Conservation (phyloP, 1,140 invertebrate species). For the Protaetia brevitarsis region DNA sequence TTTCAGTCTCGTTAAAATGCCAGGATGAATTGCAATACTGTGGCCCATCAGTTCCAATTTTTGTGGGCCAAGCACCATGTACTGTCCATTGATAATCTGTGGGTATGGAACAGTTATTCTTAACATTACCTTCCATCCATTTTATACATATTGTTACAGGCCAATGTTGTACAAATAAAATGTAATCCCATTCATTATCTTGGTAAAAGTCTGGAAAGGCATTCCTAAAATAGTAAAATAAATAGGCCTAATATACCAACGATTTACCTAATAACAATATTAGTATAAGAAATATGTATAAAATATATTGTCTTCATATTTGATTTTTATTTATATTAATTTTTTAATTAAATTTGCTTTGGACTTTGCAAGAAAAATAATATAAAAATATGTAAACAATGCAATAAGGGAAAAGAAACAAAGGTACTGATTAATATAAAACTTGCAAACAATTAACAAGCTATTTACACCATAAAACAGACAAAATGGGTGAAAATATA, state of each 20-base stretch:
- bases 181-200: conserved; percentile 62
- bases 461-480: neutral
- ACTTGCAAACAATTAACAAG: no score
- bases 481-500: neutral
- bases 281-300: neutral
- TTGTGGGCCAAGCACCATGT: conserved; percentile 81
- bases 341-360: neutral
- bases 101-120: conserved; percentile 63
- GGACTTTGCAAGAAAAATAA: neutral
- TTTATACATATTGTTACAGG: conserved; percentile 69
- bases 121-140: conserved; percentile 60
- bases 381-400: no score
- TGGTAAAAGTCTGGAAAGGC: neutral
- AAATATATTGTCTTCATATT: neutral
- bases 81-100: conserved; percentile 65
- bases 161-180: conserved; percentile 81
- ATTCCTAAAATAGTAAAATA: neutral
- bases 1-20: conserved; percentile 57
- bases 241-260: neutral
- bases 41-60: conserved; percentile 63
- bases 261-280: neutral
- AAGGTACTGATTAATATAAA: no score
- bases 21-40: conserved; percentile 64
- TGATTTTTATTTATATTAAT: neutral
- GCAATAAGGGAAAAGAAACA: no score